Conservation (phyloP, 2,888 invertebrate species). For the Creontiades dilutus region DNA sequence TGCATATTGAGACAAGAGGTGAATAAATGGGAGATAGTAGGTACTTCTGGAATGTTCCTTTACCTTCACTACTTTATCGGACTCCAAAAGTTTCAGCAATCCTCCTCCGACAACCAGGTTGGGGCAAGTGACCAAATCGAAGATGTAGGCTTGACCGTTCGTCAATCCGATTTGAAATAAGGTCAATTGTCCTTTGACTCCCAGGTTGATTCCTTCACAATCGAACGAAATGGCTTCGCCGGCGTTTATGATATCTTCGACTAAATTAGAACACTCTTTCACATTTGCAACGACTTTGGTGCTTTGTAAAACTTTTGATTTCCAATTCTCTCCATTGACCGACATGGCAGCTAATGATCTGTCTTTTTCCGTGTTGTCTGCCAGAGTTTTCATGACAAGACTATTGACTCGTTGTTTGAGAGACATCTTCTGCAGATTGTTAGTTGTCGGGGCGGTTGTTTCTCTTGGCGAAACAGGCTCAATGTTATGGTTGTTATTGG, state of each 20-base stretch:
- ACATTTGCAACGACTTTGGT: constrained; percentile 89
- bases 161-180: constrained; percentile 91
- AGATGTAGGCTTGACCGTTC: constrained; percentile 90
- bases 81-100: constrained; percentile 88
- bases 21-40: background rate
- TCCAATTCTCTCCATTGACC: constrained; percentile 85
- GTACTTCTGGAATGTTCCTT: constrained; percentile 42
- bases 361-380: constrained; percentile 88
- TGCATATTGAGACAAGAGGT: background rate
- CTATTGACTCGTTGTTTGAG: constrained; percentile 93
- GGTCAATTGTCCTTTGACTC: constrained; percentile 92
- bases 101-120: constrained; percentile 88
- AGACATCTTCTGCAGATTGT: constrained; percentile 84
- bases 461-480: constrained; percentile 77
- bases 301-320: constrained; percentile 88
- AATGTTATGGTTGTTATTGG: constrained; percentile 59
- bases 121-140: constrained; percentile 92
- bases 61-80: constrained; percentile 89
- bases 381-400: constrained; percentile 92
- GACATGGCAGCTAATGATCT: constrained; percentile 79
- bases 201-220: constrained; percentile 95
- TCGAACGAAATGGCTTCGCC: constrained; percentile 86
- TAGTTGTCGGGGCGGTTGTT: constrained; percentile 75
- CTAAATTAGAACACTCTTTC: constrained; percentile 87
- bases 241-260: constrained; percentile 77